Evolutionary conservation across 1,140 invertebrate species (phyloP).

Genomic region (Neodiprion lecontei): DNA sequence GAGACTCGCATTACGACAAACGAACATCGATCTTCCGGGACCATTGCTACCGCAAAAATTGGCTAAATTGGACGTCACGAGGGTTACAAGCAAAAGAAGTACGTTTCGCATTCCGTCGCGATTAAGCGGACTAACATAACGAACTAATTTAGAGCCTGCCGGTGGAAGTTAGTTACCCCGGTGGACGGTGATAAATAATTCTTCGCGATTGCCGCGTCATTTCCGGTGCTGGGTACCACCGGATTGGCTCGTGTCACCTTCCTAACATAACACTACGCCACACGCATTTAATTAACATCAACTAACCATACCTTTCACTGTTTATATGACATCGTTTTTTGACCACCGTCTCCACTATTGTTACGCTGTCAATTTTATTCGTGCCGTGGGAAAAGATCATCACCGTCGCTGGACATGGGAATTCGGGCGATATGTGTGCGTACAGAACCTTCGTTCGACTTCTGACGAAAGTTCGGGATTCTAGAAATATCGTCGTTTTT

Average conservation of each 20-base stretch:
- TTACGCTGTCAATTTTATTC: no score
- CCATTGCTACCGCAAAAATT: neutral
- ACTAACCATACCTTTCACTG: neutral
- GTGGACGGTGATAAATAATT: neutral
- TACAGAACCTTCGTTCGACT: no score
- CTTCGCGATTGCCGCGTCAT: slow-evolving; percentile 2
- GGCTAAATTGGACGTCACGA: neutral
- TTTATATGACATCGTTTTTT: no score
- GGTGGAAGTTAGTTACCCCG: neutral
- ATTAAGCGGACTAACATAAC: neutral
- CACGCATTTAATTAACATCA: neutral
- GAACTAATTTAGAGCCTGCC: neutral
- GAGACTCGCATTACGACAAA: slow-evolving; percentile 1
- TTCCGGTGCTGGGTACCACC: neutral
- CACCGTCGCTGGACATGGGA: no score
- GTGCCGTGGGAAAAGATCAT: no score
- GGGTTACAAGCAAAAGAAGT: neutral
- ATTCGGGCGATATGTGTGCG: no score
- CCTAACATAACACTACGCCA: neutral
- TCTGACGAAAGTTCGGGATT: no score
- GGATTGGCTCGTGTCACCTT: neutral
- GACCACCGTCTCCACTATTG: no score
- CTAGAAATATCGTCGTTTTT: no score
- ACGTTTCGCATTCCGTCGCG: slow-evolving; percentile 1
- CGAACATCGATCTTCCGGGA: neutral